Evolutionary conservation across 1,140 invertebrate species (phyloP), one percentile per base, ranked within the genome.

Genomic region (Dinoponera quadriceps): DNA sequence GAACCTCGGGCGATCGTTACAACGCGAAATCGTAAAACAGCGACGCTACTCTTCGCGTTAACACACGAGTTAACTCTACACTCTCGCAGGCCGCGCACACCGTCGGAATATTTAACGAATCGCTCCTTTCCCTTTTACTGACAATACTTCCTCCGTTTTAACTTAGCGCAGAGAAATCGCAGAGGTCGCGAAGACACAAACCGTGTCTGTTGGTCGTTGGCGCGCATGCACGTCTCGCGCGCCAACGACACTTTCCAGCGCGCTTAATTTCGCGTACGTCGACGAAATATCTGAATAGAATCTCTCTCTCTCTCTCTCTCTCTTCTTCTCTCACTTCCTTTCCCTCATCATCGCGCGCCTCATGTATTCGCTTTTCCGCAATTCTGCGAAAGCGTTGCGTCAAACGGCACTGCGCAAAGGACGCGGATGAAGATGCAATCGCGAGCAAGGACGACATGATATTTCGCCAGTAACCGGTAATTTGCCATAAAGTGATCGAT

Each of bases 211-310:
- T 25, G 20, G 25, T n/a, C 22, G 55, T 74, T 74, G 65, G 57
- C 29, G 81, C 72, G 9, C 33, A 29, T 66, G n/a, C 55, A 11
- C 25, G 14, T 29, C 33, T 29, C 20, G 3, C 25, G n/a, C 59
- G 25, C 27, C 0, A 1, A 38, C 27, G 60, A 68, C 60, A n/a
- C 48, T 49, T 84, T 87, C 78, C 85, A 71, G 66, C 59, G 68
- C 80, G 83, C 66, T 85, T 84, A 55, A 85, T 85, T 90, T 90
- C 55, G 65, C 84, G 83, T 78, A 82, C 81, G 73, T 87, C 62
- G 65, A 54, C 72, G 60, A 85, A 89, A 85, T 84, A 85, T 74
- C 29, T 68, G 44, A 49, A 68, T 74, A 38, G 57, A 60, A 25
- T 9, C 0, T 44, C 38, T 9, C 5, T n/a, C n/a, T n/a, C 16